These are phyloP conservation scores for Schrankia costaestrigalis DNA, from an alignment of 2,888 invertebrate species.

Conservation along the genomic window DNA sequence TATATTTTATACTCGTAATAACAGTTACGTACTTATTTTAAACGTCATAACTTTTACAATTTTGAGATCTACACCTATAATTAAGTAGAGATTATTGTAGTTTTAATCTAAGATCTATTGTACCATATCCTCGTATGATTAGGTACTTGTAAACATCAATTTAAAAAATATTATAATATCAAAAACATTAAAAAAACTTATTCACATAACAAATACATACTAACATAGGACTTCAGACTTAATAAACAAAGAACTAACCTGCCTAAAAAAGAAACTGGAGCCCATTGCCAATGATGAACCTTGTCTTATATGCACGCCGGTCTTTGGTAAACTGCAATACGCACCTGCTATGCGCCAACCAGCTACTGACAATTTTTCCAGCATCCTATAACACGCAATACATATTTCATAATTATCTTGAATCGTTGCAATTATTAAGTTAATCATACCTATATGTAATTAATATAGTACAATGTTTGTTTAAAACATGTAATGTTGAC, in stretches of 20 bases:
- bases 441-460: not conserved
- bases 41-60: too few species aligned
- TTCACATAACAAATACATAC: not conserved
- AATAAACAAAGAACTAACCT: conserved; percentile 42
- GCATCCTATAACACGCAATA: conserved; percentile 45
- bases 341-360: conserved; percentile 35
- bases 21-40: too few species aligned
- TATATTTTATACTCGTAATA: too few species aligned
- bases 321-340: conserved; percentile 22
- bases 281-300: conserved; percentile 45
- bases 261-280: conserved; percentile 66
- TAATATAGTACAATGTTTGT: too few species aligned
- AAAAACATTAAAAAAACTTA: not conserved
- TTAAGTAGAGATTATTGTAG: too few species aligned
- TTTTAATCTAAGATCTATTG: too few species aligned
- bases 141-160: too few species aligned
- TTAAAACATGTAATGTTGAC: too few species aligned
- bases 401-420: conserved; percentile 20
- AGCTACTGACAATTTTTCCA: conserved; percentile 38
- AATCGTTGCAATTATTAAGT: conserved; percentile 6
- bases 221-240: too few species aligned
- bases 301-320: conserved; percentile 30
- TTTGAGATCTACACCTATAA: too few species aligned
- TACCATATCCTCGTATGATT: too few species aligned
- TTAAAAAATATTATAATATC: too few species aligned